phyloP scores from a whole-genome alignment of 2,797 vertebrate species.

The Hyperoplus immaculatus region DNA sequence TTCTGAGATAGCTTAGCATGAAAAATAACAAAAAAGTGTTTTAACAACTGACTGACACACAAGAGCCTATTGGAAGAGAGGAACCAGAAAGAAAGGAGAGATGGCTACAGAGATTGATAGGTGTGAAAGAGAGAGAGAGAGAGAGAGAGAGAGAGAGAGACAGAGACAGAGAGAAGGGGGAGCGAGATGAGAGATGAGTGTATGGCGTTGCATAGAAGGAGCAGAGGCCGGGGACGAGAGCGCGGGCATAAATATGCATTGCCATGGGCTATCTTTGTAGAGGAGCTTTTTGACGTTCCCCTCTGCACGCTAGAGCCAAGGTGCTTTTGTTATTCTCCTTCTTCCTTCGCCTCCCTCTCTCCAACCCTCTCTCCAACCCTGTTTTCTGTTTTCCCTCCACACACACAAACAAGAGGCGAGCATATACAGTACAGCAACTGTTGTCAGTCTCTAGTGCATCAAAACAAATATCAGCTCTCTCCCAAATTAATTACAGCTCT shows the following conservation, averaged over 20 bases:
- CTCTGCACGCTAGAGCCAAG: conserved; percentile 51
- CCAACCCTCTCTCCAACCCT: conserved; percentile 41
- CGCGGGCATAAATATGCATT: conserved; percentile 69
- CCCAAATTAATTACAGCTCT: conserved; percentile 84
- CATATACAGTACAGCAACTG: conserved; percentile 37
- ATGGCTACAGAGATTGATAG: conserved; percentile 25
- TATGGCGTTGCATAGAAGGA: conserved; percentile 28
- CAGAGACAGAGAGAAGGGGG: too few species aligned
- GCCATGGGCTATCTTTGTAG: conserved; percentile 63
- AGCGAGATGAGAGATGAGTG: conserved; percentile 3
- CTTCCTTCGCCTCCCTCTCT: background rate
- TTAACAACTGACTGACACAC: conserved; percentile 11
- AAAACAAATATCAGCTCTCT: conserved; percentile 84
- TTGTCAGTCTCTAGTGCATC: conserved; percentile 78
- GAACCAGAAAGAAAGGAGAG: conserved; percentile 7
- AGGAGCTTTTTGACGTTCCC: conserved; percentile 54
- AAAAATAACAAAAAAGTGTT: background rate
- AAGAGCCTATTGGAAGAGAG: conserved; percentile 17
- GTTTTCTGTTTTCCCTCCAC: conserved; percentile 38
- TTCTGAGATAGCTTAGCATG: background rate
- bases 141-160: conserved; percentile 2
- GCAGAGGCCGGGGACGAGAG: conserved; percentile 26
- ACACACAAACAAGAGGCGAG: background rate
- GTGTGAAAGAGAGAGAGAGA: conserved; percentile 22
- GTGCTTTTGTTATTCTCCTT: conserved; percentile 24